These are phyloP conservation scores for Cyphomyrus plagiostoma DNA, from an alignment of 2,113 vertebrate species.

Conservation along the genomic window DNA sequence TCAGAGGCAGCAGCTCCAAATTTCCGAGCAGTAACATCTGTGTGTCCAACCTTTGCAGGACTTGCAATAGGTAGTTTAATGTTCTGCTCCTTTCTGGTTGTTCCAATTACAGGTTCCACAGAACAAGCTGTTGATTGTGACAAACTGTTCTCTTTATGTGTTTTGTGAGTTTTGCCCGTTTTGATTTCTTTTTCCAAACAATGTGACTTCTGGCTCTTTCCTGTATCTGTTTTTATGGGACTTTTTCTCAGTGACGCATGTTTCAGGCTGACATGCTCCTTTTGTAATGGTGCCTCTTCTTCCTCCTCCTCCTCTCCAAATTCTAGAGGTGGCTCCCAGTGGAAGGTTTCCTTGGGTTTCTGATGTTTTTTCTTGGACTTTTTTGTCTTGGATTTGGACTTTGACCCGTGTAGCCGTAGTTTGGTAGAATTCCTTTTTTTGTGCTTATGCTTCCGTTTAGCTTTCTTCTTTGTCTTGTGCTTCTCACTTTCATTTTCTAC, in stretches of 20 bases:
- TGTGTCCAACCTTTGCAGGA: conserved; percentile 36
- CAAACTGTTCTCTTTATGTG: conserved; percentile 31
- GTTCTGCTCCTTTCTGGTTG: conserved; percentile 25
- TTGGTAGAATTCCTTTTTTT: conserved; percentile 63
- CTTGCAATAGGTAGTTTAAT: conserved; percentile 30
- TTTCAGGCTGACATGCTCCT: conserved; percentile 29
- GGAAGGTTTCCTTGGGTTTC: conserved; percentile 82
- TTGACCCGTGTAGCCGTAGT: conserved; percentile 60
- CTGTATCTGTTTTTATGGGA: conserved; percentile 26
- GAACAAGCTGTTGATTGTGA: conserved; percentile 6
- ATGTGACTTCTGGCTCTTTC: conserved; percentile 24
- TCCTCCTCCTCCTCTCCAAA: conserved; percentile 93
- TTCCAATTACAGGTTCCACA: conserved; percentile 33
- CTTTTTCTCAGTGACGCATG: conserved; percentile 22
- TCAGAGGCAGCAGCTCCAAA: conserved; percentile 27
- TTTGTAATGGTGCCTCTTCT: conserved; percentile 51
- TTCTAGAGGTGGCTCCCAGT: conserved; percentile 93
- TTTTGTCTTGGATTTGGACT: conserved; percentile 71
- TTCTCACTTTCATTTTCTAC: conserved; percentile 41
- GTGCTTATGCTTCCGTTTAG: conserved; percentile 65
- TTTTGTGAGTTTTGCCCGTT: conserved; percentile 19
- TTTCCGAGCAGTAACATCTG: conserved; percentile 38
- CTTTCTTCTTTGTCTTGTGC: conserved; percentile 67
- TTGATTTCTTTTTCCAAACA: conserved; percentile 30
- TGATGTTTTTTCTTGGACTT: conserved; percentile 81